Evolutionary conservation across 1,140 invertebrate genomes (phyloP).

Genomic region (Physella acuta): DNA sequence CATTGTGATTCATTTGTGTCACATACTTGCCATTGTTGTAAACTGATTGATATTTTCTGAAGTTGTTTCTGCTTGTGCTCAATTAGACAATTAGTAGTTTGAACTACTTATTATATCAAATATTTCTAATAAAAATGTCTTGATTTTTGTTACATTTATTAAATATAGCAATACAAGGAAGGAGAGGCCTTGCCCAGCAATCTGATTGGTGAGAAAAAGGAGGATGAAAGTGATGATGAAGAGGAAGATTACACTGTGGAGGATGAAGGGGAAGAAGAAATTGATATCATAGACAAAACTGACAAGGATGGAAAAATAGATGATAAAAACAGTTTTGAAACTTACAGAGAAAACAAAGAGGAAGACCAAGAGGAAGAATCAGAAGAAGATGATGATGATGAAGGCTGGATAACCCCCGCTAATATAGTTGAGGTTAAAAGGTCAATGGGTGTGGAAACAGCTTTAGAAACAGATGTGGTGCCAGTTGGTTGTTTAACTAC

Average conservation of each 20-base stretch:
- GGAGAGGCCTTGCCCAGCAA: conserved; percentile 7
- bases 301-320: not conserved
- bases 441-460: conserved; percentile 64
- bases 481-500: conserved; percentile 89
- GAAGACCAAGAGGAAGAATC: conserved; percentile 56
- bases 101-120: too few species aligned
- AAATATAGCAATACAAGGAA: conserved; percentile 4
- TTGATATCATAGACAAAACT: conserved; percentile 5
- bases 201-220: conserved; percentile 7
- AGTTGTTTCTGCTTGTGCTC: too few species aligned
- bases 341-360: conserved; percentile 33
- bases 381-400: conserved; percentile 64
- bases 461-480: conserved; percentile 58
- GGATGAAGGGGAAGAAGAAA: conserved; percentile 1
- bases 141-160: not conserved
- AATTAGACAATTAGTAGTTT: too few species aligned
- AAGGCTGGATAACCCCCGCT: conserved; percentile 87
- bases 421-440: conserved; percentile 79
- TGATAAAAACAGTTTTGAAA: conserved; percentile 8
- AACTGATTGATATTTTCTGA: too few species aligned
- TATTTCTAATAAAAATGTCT: not conserved
- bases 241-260: conserved; percentile 6
- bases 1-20: too few species aligned
- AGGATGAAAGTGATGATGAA: conserved; percentile 18
- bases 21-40: too few species aligned